A percentile compares a stretch with the other conserved stretches of the same genome.
These are phyloP conservation scores for Ricordea florida DNA, from an alignment of 92 coral and sea anemone species.

Conservation along the genomic window DNA sequence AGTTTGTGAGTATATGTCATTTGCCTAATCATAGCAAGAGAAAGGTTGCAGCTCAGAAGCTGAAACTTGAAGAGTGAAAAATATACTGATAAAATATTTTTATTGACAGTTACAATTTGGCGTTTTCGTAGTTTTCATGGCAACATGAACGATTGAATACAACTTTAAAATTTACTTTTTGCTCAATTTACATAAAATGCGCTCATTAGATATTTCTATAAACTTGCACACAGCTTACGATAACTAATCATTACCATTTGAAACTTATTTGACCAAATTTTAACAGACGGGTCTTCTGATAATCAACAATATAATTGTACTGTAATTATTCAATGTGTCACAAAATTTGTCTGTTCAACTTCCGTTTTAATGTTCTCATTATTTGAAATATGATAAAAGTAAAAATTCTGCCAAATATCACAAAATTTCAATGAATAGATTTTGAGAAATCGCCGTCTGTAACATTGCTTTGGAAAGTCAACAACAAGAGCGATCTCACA, in stretches of 20 bases:
- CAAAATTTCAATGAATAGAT: neutral
- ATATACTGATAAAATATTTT: neutral
- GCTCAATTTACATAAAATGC: neutral
- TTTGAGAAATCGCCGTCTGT: neutral
- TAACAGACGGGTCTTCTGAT: neutral
- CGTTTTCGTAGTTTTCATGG: constrained; percentile 2
- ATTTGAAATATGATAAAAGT: neutral
- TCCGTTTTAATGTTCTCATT: neutral
- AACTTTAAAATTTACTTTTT: neutral
- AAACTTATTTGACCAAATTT: neutral
- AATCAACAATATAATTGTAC: neutral
- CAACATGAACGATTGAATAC: neutral
- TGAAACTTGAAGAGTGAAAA: neutral
- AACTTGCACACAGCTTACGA: too few relatives aligned
- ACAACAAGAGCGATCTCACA: neutral
- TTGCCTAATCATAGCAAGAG: neutral
- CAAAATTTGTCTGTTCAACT: neutral
- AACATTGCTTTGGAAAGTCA: neutral
- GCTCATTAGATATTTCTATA: neutral
- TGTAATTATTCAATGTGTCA: neutral
- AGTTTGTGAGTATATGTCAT: neutral
- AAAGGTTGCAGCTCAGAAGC: neutral
- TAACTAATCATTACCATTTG: neutral
- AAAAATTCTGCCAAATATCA: too few relatives aligned
- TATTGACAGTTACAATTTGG: neutral